Percentiles rank a stretch among this genome's conserved stretches.
phyloP scores from a whole-genome alignment of 2,797 vertebrate genomes.

The Syncerus caffer region DNA sequence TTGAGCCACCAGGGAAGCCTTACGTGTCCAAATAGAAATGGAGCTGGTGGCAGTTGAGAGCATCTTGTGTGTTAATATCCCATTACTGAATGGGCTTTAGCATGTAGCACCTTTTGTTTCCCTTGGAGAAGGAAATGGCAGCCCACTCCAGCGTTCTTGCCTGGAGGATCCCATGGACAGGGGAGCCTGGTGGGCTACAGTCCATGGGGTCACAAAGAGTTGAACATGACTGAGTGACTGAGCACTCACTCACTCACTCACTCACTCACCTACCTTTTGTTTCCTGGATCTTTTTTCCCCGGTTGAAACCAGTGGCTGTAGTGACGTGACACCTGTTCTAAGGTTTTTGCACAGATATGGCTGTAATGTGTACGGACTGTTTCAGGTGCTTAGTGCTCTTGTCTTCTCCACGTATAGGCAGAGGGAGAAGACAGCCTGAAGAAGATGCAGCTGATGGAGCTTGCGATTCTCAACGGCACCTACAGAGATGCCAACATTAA shows the following conservation, averaged over 20 bases:
- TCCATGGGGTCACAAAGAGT: neutral
- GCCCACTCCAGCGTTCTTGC: neutral
- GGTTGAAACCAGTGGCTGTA: neutral
- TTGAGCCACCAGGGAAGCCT: too few species aligned
- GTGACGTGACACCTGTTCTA: neutral
- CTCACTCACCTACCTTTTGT: neutral
- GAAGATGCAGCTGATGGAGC: constrained; percentile 99
- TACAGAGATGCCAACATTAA: constrained; percentile 99
- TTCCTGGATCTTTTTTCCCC: neutral
- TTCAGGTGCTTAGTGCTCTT: constrained; percentile 1
- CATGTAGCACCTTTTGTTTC: neutral
- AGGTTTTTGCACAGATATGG: neutral
- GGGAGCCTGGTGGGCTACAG: neutral
- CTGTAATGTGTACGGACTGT: neutral
- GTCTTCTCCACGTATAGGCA: constrained; percentile 84
- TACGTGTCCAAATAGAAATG: neutral
- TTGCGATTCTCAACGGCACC: constrained; percentile 98
- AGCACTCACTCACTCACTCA: neutral
- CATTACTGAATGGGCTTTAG: neutral
- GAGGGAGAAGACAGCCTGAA: constrained; percentile 99
- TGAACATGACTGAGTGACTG: neutral
- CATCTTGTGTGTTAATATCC: neutral
- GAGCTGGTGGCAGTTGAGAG: neutral
- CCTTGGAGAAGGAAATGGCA: neutral
- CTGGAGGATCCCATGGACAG: neutral